phyloP scores from a whole-genome alignment of 2,888 invertebrate species.

The Acrobasis consociella region DNA sequence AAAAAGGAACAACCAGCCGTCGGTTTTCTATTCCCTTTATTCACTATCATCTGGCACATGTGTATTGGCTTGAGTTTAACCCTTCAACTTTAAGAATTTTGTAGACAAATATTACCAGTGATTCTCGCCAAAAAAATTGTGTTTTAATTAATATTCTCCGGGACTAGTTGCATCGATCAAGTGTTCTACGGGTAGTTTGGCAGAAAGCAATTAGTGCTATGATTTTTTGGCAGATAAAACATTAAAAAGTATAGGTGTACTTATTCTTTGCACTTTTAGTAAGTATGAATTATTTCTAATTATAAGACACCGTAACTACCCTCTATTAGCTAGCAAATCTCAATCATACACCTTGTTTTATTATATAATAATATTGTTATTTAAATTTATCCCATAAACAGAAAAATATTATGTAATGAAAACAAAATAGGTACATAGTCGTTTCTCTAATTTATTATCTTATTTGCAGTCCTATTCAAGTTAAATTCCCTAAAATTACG shows the following conservation, averaged over 20 bases:
- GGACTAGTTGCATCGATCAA: background rate
- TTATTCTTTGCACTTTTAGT: background rate
- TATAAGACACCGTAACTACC: background rate
- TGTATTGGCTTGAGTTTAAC: background rate
- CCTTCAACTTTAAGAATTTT: background rate
- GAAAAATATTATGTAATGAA: too few relatives aligned
- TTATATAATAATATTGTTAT: too few relatives aligned
- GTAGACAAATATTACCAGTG: background rate
- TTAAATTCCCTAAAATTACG: too few relatives aligned
- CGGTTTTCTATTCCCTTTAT: conserved; percentile 1
- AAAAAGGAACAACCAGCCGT: background rate
- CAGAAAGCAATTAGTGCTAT: background rate
- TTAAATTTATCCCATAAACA: too few relatives aligned
- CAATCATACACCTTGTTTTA: background rate
- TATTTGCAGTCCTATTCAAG: too few relatives aligned
- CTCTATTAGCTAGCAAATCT: background rate
- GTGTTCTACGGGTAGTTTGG: background rate
- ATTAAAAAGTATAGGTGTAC: background rate
- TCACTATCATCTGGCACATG: background rate
- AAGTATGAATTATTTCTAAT: background rate
- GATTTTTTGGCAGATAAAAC: background rate
- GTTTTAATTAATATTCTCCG: background rate
- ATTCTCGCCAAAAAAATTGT: conserved; percentile 3
- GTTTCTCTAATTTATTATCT: too few relatives aligned
- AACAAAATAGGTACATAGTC: too few relatives aligned